Conservation (phyloP, 2,888 invertebrate species). For the Eupithecia subfuscata region DNA sequence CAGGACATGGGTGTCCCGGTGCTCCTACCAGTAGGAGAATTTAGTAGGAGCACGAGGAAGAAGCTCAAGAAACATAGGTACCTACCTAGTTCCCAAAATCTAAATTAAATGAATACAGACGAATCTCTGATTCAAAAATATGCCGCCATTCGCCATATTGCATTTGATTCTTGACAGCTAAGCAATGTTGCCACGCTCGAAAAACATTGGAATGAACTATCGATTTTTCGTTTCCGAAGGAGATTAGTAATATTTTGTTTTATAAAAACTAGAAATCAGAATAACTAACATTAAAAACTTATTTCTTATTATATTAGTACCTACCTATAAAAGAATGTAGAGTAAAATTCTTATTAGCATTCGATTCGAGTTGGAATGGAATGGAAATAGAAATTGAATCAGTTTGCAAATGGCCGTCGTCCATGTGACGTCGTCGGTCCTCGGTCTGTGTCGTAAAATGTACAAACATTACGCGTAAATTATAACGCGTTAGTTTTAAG, state of each 20-base stretch:
- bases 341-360: not conserved
- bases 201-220: not conserved
- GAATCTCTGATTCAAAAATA: not conserved
- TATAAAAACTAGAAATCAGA: not conserved
- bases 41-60: too few species aligned
- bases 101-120: not conserved
- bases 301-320: not conserved
- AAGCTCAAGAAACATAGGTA: too few species aligned
- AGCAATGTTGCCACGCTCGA: not conserved
- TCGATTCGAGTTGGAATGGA: not conserved
- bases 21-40: too few species aligned
- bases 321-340: not conserved
- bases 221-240: not conserved
- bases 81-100: not conserved
- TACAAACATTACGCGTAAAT: conserved; percentile 49
- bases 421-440: conserved; percentile 59
- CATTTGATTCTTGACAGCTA: not conserved
- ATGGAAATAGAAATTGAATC: not conserved
- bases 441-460: conserved; percentile 58
- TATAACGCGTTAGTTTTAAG: conserved; percentile 31
- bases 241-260: not conserved
- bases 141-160: not conserved
- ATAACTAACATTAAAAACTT: not conserved
- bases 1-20: too few species aligned
- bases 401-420: conserved; percentile 74